Percentiles rank a stretch among this genome's conserved stretches.
Conservation (phyloP, 2,113 vertebrate genomes). For the Felis chaus region DNA sequence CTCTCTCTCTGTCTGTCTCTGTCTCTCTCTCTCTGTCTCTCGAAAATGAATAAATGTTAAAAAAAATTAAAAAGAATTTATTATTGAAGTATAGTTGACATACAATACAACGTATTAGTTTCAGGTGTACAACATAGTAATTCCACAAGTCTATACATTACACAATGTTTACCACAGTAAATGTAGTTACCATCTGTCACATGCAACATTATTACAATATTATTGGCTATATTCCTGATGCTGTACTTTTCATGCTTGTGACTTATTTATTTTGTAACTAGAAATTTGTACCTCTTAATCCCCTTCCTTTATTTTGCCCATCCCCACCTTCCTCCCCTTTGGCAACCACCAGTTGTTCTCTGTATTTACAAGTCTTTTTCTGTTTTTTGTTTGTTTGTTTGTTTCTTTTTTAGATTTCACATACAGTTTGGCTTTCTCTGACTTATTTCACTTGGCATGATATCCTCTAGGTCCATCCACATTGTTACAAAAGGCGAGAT, state of each 20-base stretch:
- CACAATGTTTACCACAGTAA: background rate
- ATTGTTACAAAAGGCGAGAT: background rate
- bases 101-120: background rate
- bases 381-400: background rate
- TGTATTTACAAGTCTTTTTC: background rate
- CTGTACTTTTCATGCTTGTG: background rate
- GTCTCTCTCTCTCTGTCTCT: no score
- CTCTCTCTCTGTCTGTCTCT: no score
- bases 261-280: background rate
- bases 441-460: background rate
- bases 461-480: background rate
- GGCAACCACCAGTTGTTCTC: background rate
- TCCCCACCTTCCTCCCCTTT: background rate
- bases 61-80: no score
- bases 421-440: background rate
- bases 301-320: background rate
- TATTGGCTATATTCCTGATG: background rate
- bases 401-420: background rate
- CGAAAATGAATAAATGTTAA: no score
- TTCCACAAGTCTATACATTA: background rate
- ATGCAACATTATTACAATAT: background rate
- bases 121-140: background rate
- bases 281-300: background rate
- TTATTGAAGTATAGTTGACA: background rate
- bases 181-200: background rate